These are phyloP conservation scores for Phoxinus dragarum DNA, from an alignment of 2,797 vertebrate species.

Conservation along the genomic window DNA sequence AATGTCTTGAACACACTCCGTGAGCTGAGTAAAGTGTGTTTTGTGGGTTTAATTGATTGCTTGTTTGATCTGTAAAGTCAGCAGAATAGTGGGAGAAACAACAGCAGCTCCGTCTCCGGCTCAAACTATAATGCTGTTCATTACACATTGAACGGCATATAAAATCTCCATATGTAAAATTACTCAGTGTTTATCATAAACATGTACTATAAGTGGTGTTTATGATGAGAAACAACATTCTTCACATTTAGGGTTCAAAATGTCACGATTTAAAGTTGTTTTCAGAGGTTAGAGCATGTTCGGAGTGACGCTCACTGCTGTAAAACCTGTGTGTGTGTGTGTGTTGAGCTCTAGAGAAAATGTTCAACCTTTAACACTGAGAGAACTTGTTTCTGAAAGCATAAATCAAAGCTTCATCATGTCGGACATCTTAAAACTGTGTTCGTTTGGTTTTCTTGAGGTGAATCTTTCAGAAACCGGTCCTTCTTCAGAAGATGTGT, in stretches of 20 bases:
- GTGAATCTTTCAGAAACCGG: not conserved
- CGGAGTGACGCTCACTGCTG: not conserved
- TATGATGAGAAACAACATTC: not conserved
- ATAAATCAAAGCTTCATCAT: not conserved
- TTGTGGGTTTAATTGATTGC: not conserved
- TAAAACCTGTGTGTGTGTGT: not conserved
- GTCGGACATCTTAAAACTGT: not conserved
- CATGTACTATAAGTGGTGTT: too few species aligned
- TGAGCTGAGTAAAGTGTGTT: not conserved
- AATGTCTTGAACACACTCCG: constrained; percentile 19
- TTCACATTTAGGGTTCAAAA: not conserved
- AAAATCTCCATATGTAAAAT: too few species aligned
- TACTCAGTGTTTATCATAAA: too few species aligned
- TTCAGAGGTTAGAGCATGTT: not conserved
- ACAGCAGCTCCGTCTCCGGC: not conserved
- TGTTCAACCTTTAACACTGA: not conserved
- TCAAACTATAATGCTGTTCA: not conserved
- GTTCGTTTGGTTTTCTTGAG: constrained; percentile 58
- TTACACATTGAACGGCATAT: not conserved
- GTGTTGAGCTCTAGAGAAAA: not conserved
- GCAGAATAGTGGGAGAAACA: not conserved
- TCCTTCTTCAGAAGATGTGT: not conserved
- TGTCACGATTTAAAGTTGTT: not conserved
- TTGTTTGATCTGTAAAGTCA: not conserved
- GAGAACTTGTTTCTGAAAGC: not conserved